Evolutionary conservation across 2,113 vertebrate genomes (phyloP).

Genomic region (Isichthys henryi): DNA sequence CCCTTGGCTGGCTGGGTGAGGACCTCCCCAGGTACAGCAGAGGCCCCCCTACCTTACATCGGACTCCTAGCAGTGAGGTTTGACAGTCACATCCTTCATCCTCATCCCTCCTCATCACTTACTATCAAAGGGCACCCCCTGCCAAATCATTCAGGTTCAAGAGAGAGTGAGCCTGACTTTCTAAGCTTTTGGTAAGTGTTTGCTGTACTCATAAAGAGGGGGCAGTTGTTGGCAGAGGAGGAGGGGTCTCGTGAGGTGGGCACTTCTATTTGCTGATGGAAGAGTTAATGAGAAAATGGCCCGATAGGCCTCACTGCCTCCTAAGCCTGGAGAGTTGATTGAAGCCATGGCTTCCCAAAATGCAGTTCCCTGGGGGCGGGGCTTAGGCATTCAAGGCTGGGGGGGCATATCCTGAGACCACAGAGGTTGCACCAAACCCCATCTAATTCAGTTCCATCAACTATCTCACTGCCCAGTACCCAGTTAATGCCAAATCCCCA

Average conservation of each 20-base stretch:
- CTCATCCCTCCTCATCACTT: neutral
- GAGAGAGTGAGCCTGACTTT: neutral
- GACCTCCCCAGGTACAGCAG: neutral
- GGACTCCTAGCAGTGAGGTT: neutral
- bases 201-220: conserved; percentile 20
- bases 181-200: conserved; percentile 38
- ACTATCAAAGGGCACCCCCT: too few species aligned
- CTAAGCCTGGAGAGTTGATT: neutral
- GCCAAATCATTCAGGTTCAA: neutral
- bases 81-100: neutral
- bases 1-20: neutral
- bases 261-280: conserved; percentile 50
- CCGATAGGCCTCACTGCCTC: conserved; percentile 24
- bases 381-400: neutral
- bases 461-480: neutral
- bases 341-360: neutral
- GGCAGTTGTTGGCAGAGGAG: conserved; percentile 41
- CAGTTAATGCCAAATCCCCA: neutral
- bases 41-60: neutral
- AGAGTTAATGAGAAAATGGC: conserved; percentile 41
- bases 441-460: neutral
- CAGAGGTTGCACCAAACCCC: neutral
- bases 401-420: neutral
- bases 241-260: conserved; percentile 42
- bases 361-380: neutral